A percentile compares a stretch with the other conserved stretches of the same genome.
phyloP scores from a whole-genome alignment of 2,888 invertebrate genomes.

The Dilophus febrilis region DNA sequence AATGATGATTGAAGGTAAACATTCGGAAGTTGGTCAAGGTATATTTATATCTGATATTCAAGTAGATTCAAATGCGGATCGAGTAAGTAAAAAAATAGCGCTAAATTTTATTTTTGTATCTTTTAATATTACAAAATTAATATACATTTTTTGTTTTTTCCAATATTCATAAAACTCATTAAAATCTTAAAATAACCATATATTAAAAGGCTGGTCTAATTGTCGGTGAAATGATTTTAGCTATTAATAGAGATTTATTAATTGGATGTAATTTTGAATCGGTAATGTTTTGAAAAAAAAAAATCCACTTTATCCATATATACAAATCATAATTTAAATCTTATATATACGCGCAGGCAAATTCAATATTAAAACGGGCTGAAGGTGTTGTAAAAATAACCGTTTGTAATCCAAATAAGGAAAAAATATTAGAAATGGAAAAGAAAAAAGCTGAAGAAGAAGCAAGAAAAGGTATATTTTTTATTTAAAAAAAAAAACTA shows the following conservation, averaged over 20 bases:
- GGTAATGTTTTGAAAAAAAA: conserved; percentile 40
- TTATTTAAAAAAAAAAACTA: conserved; percentile 2
- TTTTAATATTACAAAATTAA: too few relatives aligned
- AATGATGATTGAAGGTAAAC: conserved; percentile 90
- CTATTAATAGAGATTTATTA: conserved; percentile 85
- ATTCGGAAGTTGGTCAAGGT: conserved; percentile 79
- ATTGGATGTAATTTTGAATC: conserved; percentile 74
- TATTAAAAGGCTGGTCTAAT: conserved; percentile 77
- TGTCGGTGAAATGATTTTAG: conserved; percentile 94
- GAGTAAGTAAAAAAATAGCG: conserved; percentile 42
- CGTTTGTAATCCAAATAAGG: conserved; percentile 70
- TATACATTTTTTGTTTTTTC: too few relatives aligned
- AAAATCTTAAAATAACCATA: conserved; percentile 1
- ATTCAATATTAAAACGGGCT: conserved; percentile 64
- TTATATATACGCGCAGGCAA: too few relatives aligned
- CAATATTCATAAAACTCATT: too few relatives aligned
- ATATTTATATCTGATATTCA: conserved; percentile 89
- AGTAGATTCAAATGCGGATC: conserved; percentile 73
- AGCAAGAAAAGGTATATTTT: conserved; percentile 24
- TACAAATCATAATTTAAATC: background rate
- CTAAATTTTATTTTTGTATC: too few relatives aligned
- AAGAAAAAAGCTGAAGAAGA: conserved; percentile 27
- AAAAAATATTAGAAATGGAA: conserved; percentile 33
- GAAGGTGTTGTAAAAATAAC: conserved; percentile 73
- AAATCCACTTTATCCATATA: conserved; percentile 1